Evolutionary conservation across 2,113 vertebrate genomes (phyloP).

Genomic region (Zosterops lateralis): DNA sequence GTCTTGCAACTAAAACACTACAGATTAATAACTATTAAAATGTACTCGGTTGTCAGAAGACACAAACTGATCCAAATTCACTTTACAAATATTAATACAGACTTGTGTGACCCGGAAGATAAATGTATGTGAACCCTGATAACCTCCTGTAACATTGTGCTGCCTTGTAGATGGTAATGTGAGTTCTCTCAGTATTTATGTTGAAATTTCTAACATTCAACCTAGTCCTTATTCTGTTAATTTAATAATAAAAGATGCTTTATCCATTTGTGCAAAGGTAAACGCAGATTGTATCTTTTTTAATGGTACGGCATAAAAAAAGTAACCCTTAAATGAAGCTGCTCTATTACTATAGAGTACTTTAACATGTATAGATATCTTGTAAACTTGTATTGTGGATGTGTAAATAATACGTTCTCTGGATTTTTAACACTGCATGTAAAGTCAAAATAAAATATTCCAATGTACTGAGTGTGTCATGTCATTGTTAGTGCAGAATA

Average conservation of each 20-base stretch:
- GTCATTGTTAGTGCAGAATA: not conserved
- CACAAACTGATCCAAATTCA: constrained; percentile 72
- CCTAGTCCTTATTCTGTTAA: constrained; percentile 90
- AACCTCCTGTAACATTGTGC: constrained; percentile 86
- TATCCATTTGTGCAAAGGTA: constrained; percentile 88
- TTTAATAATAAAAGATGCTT: constrained; percentile 85
- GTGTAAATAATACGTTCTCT: constrained; percentile 98
- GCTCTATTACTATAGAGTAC: constrained; percentile 93
- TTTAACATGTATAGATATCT: constrained; percentile 96
- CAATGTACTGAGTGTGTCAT: constrained; percentile 54
- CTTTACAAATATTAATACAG: constrained; percentile 78
- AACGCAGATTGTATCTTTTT: constrained; percentile 90
- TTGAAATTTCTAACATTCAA: constrained; percentile 85
- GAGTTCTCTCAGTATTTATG: constrained; percentile 85
- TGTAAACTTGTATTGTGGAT: constrained; percentile 99
- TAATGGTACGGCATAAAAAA: constrained; percentile 90
- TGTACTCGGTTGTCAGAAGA: constrained; percentile 58
- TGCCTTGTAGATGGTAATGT: constrained; percentile 97
- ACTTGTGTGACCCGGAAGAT: constrained; percentile 73
- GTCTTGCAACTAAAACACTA: constrained; percentile 75
- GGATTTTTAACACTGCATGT: constrained; percentile 99
- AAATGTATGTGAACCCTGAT: constrained; percentile 80
- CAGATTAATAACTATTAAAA: constrained; percentile 77
- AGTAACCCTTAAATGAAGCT: constrained; percentile 86
- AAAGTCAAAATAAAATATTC: constrained; percentile 99